Evolutionary conservation across 2,888 invertebrate genomes (phyloP).

Genomic region (Andricus quercusramuli): DNA sequence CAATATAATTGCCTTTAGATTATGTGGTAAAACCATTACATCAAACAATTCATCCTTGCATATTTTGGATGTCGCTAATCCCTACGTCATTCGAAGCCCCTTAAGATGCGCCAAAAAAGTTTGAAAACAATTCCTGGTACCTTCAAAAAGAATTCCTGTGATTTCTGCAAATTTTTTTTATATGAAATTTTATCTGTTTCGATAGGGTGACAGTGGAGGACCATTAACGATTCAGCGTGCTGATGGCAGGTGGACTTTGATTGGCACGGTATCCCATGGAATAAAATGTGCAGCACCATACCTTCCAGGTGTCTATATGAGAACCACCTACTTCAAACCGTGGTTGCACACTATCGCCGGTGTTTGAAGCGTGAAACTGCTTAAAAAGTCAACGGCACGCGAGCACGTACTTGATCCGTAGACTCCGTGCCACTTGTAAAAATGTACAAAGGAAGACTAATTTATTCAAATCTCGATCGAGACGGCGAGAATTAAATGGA

Average conservation of each 20-base stretch:
- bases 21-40: too few relatives aligned
- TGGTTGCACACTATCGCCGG: constrained; percentile 95
- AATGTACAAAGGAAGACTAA: constrained; percentile 75
- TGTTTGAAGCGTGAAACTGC: constrained; percentile 74
- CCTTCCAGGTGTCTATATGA: constrained; percentile 95
- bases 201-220: constrained; percentile 95
- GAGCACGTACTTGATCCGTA: constrained; percentile 42
- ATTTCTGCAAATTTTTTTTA: neutral
- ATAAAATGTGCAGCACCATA: constrained; percentile 96
- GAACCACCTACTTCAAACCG: constrained; percentile 93
- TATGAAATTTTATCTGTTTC: neutral
- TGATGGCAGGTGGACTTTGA: constrained; percentile 92
- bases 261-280: constrained; percentile 96
- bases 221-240: constrained; percentile 90
- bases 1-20: too few relatives aligned
- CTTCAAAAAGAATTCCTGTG: too few relatives aligned
- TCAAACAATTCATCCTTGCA: too few relatives aligned
- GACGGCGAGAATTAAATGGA: neutral
- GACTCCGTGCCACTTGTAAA: constrained; percentile 72
- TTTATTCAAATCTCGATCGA: constrained; percentile 62
- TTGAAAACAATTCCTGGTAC: too few relatives aligned
- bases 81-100: too few relatives aligned
- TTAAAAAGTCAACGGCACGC: constrained; percentile 38
- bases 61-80: too few relatives aligned
- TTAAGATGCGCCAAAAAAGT: too few relatives aligned